These are phyloP conservation scores for Anorthoa munda DNA, from an alignment of 2,888 invertebrate species.

Conservation along the genomic window DNA sequence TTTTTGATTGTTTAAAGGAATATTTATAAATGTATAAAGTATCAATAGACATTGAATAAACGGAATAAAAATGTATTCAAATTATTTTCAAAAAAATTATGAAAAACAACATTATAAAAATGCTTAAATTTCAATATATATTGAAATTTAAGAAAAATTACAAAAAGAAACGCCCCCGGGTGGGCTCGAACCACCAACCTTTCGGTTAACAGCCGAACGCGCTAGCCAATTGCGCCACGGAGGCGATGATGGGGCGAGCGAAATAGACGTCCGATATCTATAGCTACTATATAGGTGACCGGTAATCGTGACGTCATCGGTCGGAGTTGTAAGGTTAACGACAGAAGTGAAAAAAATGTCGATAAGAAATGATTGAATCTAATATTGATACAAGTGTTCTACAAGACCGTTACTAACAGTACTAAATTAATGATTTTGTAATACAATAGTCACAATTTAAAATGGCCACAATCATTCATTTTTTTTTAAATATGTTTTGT, in stretches of 20 bases:
- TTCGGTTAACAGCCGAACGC: constrained; percentile 99
- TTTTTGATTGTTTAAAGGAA: too few relatives aligned
- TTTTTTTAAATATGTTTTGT: too few relatives aligned
- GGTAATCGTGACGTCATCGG: constrained; percentile 29
- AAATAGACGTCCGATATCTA: constrained; percentile 67
- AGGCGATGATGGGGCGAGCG: constrained; percentile 80
- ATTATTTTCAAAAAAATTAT: background rate
- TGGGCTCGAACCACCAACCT: constrained; percentile 99
- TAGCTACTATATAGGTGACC: background rate
- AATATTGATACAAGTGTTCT: constrained; percentile 6
- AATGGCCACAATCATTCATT: background rate
- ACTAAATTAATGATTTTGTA: background rate
- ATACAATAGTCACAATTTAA: background rate
- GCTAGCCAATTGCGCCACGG: constrained; percentile 99
- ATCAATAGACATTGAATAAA: too few relatives aligned
- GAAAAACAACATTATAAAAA: rapidly evolving
- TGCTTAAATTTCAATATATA: too few relatives aligned
- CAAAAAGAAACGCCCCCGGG: constrained; percentile 95
- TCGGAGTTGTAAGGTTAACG: constrained; percentile 37
- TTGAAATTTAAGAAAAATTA: background rate
- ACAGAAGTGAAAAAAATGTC: constrained; percentile 8
- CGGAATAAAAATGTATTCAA: background rate
- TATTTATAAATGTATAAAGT: too few relatives aligned
- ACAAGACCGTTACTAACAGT: background rate
- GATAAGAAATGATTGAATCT: constrained; percentile 12